Percentiles rank a stretch among this genome's conserved stretches.
phyloP scores from a whole-genome alignment of 2,113 vertebrate genomes.

The Menidia beryllina region DNA sequence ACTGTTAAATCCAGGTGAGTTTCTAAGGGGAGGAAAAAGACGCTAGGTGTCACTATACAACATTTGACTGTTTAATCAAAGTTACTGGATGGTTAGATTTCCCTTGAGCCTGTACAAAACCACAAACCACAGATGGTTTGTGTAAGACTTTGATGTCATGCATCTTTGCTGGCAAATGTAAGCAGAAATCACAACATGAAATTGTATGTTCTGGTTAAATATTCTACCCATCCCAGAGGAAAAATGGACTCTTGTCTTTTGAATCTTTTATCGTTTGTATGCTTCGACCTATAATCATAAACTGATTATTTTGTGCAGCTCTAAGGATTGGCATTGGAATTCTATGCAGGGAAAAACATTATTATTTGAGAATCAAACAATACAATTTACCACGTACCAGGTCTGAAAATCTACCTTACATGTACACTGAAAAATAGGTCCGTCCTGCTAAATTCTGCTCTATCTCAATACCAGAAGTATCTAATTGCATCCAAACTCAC shows the following conservation, averaged over 20 bases:
- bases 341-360: not conserved
- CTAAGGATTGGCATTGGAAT: not conserved
- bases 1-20: not conserved
- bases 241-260: not conserved
- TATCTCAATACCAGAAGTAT: not conserved
- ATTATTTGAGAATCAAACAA: not conserved
- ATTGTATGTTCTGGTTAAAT: not conserved
- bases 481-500: too few relatives aligned
- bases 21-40: not conserved
- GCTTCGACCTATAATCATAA: not conserved
- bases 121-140: constrained; percentile 12
- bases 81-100: not conserved
- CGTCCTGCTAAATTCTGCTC: too few relatives aligned
- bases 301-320: not conserved
- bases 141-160: not conserved
- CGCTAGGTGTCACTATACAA: constrained; percentile 7
- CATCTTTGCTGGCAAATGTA: too few relatives aligned
- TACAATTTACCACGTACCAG: not conserved
- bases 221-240: not conserved
- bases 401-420: not conserved
- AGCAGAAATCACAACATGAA: not conserved
- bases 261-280: not conserved
- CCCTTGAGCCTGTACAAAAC: not conserved
- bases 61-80: not conserved
- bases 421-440: not conserved